Percentiles rank a stretch among this genome's conserved stretches.
Evolutionary conservation across 2,797 vertebrate genomes (phyloP).

Genomic region (Lerista edwardsae): DNA sequence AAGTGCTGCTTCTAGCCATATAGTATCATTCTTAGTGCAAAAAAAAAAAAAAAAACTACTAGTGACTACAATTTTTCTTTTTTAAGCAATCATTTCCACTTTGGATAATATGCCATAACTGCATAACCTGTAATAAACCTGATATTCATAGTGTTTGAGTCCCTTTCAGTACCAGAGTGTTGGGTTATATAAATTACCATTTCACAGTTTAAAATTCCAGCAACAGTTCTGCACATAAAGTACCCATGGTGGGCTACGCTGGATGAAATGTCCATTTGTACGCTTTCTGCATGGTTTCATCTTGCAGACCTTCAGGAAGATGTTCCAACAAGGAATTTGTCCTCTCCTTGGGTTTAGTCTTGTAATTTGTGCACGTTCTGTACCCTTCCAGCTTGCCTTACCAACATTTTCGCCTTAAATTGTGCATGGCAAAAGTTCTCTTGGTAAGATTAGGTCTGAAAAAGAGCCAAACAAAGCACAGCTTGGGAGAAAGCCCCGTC

Average conservation of each 20-base stretch:
- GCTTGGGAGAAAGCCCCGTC: background rate
- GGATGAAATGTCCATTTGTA: background rate
- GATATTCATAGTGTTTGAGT: background rate
- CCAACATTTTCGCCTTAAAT: background rate
- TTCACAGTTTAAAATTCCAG: constrained; percentile 12
- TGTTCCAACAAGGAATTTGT: background rate
- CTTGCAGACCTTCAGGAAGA: background rate
- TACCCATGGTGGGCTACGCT: background rate
- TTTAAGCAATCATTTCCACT: background rate
- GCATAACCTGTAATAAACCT: background rate
- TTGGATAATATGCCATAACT: constrained; percentile 9
- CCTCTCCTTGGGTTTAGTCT: constrained; percentile 28
- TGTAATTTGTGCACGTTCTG: background rate
- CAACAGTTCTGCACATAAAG: background rate
- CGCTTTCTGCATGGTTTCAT: background rate
- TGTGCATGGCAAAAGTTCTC: background rate
- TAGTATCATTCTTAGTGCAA: background rate
- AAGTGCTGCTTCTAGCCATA: constrained; percentile 7
- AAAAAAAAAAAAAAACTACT: background rate
- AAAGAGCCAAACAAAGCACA: constrained; percentile 31
- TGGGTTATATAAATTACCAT: background rate
- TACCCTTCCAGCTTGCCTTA: constrained; percentile 26
- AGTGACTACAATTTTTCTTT: background rate
- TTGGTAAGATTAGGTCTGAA: background rate
- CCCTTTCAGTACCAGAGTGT: fast-evolving